These are phyloP conservation scores for Oryzias melastigma DNA, from an alignment of 2,113 vertebrate genomes.

Conservation along the genomic window DNA sequence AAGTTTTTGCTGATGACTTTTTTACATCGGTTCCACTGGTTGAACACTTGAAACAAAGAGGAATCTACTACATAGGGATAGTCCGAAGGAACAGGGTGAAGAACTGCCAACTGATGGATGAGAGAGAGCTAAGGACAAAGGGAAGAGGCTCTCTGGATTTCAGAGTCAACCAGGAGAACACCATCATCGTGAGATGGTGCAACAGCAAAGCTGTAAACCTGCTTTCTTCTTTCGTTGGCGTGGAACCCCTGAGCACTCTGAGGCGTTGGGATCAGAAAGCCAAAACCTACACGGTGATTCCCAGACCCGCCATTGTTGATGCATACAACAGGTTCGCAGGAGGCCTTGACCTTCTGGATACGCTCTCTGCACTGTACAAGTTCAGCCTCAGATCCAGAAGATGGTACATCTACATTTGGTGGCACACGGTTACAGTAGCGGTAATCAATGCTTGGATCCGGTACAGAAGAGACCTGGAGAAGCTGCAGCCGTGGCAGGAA, in stretches of 20 bases:
- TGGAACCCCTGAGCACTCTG: neutral
- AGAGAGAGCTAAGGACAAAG: neutral
- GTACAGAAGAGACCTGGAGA: conserved; percentile 21
- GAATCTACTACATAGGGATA: conserved; percentile 11
- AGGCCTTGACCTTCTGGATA: conserved; percentile 11
- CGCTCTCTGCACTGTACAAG: conserved; percentile 10
- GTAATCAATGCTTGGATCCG: conserved; percentile 17
- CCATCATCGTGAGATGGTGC: neutral
- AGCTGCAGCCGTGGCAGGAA: neutral
- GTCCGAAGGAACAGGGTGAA: conserved; percentile 11
- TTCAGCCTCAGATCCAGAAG: conserved; percentile 10
- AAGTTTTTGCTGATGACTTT: conserved; percentile 4
- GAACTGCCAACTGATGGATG: conserved; percentile 7
- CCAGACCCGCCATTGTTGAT: conserved; percentile 4
- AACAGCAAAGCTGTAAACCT: conserved; percentile 14
- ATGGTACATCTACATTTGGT: conserved; percentile 9
- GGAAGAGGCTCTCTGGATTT: conserved; percentile 8
- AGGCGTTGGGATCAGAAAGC: conserved; percentile 5
- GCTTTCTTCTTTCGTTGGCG: neutral
- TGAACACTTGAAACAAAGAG: neutral
- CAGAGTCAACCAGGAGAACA: conserved; percentile 7
- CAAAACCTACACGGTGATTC: neutral
- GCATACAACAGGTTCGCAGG: conserved; percentile 6
- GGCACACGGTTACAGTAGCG: too few relatives aligned
- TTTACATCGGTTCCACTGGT: conserved; percentile 3